Conservation (phyloP, 2,888 invertebrate genomes). For the Operophtera brumata region DNA sequence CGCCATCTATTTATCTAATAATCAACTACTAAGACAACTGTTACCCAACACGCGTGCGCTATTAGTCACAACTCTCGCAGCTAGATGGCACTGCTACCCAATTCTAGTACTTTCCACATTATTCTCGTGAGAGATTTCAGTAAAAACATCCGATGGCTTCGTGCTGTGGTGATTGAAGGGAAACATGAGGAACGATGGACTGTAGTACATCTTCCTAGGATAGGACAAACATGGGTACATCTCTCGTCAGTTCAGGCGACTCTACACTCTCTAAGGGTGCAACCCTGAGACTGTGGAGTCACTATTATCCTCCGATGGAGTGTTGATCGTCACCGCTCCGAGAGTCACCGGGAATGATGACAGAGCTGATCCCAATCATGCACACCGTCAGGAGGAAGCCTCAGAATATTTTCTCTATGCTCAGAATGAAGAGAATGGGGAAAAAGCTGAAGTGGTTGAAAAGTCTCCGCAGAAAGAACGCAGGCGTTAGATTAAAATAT, state of each 20-base stretch:
- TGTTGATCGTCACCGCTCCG: constrained; percentile 85
- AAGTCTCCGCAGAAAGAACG: constrained; percentile 66
- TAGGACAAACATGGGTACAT: constrained; percentile 87
- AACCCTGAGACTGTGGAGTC: constrained; percentile 86
- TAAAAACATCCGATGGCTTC: constrained; percentile 85
- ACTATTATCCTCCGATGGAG: constrained; percentile 87
- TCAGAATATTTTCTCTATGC: too few species aligned
- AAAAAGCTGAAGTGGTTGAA: constrained; percentile 36
- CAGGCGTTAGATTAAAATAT: constrained; percentile 44
- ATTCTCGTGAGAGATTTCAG: constrained; percentile 82
- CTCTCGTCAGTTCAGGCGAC: constrained; percentile 86
- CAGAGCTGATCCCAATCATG: constrained; percentile 79
- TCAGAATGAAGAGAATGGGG: constrained; percentile 46
- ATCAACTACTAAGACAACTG: too few species aligned
- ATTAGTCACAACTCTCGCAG: too few species aligned
- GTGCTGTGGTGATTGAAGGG: constrained; percentile 88
- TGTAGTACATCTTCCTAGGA: too few species aligned
- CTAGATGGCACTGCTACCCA: constrained; percentile 26
- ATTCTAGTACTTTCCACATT: constrained; percentile 25
- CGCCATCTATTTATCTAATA: too few species aligned
- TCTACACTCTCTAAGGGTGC: constrained; percentile 87
- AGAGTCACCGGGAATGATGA: constrained; percentile 58
- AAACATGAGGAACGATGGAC: constrained; percentile 91
- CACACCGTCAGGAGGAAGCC: constrained; percentile 79
- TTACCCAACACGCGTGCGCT: too few species aligned